Evolutionary conservation across 64 coral and sea anemone species (phyloP).

Genomic region (Montipora sp.): DNA sequence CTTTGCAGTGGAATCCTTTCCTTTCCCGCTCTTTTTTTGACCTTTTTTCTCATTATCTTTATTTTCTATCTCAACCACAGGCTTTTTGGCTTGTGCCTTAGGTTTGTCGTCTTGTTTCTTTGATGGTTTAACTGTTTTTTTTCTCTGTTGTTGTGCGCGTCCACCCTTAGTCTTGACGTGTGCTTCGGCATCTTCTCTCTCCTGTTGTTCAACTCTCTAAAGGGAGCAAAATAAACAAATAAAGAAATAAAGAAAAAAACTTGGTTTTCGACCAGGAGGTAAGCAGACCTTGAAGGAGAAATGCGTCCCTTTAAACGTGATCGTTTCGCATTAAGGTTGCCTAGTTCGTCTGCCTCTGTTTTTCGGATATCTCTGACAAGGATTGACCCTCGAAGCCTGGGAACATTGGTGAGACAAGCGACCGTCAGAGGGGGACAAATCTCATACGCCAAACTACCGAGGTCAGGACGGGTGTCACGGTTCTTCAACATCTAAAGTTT

Average conservation of each 20-base stretch:
- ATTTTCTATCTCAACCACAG: neutral
- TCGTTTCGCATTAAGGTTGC: too few relatives aligned
- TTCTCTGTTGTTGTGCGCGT: slow-evolving; percentile 51
- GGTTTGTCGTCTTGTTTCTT: slow-evolving; percentile 26
- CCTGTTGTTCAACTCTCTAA: slow-evolving; percentile 59
- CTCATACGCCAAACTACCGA: too few relatives aligned
- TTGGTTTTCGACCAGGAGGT: too few relatives aligned
- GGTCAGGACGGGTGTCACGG: too few relatives aligned
- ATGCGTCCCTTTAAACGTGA: too few relatives aligned
- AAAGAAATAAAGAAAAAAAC: neutral
- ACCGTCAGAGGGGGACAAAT: too few relatives aligned
- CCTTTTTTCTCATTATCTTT: slow-evolving; percentile 29
- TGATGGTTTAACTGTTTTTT: slow-evolving; percentile 44
- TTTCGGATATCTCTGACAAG: too few relatives aligned
- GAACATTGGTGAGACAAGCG: too few relatives aligned
- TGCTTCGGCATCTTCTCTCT: slow-evolving; percentile 53
- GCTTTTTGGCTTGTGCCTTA: slow-evolving; percentile 34
- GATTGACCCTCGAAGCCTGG: too few relatives aligned
- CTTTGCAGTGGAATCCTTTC: neutral
- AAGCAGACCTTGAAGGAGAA: too few relatives aligned
- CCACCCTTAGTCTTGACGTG: slow-evolving; percentile 33
- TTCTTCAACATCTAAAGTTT: too few relatives aligned
- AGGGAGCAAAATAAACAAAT: neutral
- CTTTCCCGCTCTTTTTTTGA: neutral
- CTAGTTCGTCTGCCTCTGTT: too few relatives aligned